Conservation (phyloP, 2,888 invertebrate species). For the Drosophila mercatorum region DNA sequence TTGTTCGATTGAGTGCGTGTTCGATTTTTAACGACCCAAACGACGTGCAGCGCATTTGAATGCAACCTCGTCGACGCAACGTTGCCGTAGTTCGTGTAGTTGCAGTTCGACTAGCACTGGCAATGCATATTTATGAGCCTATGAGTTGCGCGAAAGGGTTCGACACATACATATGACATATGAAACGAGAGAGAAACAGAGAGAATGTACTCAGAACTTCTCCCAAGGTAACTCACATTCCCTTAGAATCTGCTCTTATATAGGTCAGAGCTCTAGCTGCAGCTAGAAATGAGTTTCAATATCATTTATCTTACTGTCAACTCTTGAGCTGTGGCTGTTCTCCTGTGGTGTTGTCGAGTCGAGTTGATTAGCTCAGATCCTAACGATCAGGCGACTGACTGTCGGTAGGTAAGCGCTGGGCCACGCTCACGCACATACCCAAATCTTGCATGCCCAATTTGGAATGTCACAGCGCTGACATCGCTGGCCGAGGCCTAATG, state of each 20-base stretch:
- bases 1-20: constrained; percentile 72
- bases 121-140: constrained; percentile 43
- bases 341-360: not conserved
- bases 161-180: constrained; percentile 7
- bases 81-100: constrained; percentile 1
- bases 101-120: constrained; percentile 42
- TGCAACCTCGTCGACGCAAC: constrained; percentile 25
- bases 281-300: not conserved
- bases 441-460: constrained; percentile 75
- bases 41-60: constrained; percentile 72
- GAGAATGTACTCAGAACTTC: too few species aligned
- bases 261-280: not conserved
- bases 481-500: constrained; percentile 60
- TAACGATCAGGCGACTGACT: constrained; percentile 15
- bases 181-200: not conserved
- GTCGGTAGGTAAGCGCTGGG: constrained; percentile 10
- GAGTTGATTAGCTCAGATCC: constrained; percentile 24
- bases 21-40: constrained; percentile 76
- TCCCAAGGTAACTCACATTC: not conserved
- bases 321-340: not conserved
- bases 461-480: constrained; percentile 72
- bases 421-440: constrained; percentile 50
- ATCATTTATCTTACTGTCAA: constrained; percentile 16
- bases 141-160: constrained; percentile 2
- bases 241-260: not conserved